Evolutionary conservation across 1,140 invertebrate genomes (phyloP).

Genomic region (Neelides sp.): DNA sequence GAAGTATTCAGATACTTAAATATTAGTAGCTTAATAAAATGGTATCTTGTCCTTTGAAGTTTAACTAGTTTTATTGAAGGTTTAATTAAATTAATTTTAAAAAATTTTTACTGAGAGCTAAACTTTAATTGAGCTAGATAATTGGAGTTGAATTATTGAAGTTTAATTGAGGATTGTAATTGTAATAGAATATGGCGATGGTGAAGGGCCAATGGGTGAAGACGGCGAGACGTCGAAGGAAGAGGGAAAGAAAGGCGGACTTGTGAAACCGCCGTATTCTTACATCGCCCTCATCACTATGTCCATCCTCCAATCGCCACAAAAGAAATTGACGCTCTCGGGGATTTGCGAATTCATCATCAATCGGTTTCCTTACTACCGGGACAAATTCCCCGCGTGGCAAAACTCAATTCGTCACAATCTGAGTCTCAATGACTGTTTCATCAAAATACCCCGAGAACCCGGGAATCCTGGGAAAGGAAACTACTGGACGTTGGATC

Average conservation of each 20-base stretch:
- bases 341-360: constrained; percentile 99
- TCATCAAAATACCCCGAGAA: constrained; percentile 95
- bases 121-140: background rate
- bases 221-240: constrained; percentile 2
- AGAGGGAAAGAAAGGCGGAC: constrained; percentile 32
- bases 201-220: background rate
- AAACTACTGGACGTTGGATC: constrained; percentile 98
- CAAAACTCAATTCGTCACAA: constrained; percentile 97
- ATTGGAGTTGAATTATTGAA: too few species aligned
- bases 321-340: constrained; percentile 89
- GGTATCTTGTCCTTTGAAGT: background rate
- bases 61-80: background rate
- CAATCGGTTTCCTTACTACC: constrained; percentile 91
- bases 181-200: too few species aligned
- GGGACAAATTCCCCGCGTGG: constrained; percentile 90
- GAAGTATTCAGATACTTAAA: too few species aligned
- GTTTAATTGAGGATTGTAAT: too few species aligned
- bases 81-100: background rate
- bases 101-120: background rate
- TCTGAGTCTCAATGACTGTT: constrained; percentile 94
- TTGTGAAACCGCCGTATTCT: constrained; percentile 91
- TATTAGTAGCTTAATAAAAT: background rate
- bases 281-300: constrained; percentile 97
- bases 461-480: constrained; percentile 95
- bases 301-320: constrained; percentile 93